A percentile compares a stretch with the other conserved stretches of the same genome.
phyloP scores from a whole-genome alignment of 2,888 invertebrate species.

The Nomada hirtipes region DNA sequence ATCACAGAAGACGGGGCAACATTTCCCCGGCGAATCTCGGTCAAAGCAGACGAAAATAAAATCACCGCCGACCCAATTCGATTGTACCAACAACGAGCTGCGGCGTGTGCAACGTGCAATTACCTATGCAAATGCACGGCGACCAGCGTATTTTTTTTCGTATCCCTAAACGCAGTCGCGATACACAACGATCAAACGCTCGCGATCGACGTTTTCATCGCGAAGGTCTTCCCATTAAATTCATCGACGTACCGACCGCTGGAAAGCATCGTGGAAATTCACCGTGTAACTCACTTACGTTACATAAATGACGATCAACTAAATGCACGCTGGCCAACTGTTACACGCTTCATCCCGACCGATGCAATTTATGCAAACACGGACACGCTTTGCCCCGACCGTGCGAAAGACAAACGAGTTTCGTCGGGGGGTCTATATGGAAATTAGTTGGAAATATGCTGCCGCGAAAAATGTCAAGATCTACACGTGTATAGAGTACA shows the following conservation, averaged over 20 bases:
- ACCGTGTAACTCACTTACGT: constrained; percentile 58
- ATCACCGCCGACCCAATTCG: constrained; percentile 74
- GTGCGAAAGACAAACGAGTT: constrained; percentile 6
- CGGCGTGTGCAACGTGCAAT: constrained; percentile 71
- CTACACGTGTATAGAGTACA: neutral
- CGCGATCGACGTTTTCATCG: constrained; percentile 53
- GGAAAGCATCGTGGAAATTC: constrained; percentile 60
- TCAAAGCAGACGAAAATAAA: constrained; percentile 72
- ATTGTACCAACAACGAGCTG: constrained; percentile 71
- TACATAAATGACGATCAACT: constrained; percentile 39
- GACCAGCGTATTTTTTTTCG: constrained; percentile 57
- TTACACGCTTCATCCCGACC: constrained; percentile 21
- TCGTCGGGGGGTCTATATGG: neutral
- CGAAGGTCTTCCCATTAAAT: constrained; percentile 59
- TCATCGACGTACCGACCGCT: constrained; percentile 46
- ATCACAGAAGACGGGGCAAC: neutral
- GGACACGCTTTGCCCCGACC: neutral
- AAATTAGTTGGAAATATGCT: neutral
- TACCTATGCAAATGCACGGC: constrained; percentile 77
- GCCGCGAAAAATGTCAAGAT: neutral
- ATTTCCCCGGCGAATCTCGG: constrained; percentile 51
- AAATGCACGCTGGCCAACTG: constrained; percentile 34
- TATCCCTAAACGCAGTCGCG: constrained; percentile 44
- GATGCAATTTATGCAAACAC: constrained; percentile 45
- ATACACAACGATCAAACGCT: constrained; percentile 48